A percentile compares a stretch with the other conserved stretches of the same genome.
Evolutionary conservation across 2,797 vertebrate genomes (phyloP).

Genomic region (Agapornis canus): DNA sequence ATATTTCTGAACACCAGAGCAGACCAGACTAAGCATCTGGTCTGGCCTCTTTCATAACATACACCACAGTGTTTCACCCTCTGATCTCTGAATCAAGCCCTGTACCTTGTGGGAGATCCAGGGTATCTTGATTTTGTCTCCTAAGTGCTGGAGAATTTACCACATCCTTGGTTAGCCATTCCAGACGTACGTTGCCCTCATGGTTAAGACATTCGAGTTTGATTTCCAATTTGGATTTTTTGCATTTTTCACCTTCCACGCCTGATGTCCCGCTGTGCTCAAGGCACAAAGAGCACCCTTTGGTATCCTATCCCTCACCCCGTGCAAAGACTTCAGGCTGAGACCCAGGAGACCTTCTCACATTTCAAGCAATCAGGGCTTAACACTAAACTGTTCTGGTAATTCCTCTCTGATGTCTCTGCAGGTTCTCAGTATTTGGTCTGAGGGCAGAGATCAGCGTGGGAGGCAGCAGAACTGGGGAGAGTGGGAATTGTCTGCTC

Average conservation of each 20-base stretch:
- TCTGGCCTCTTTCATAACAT: slow-evolving; percentile 4
- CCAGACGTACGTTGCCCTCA: background rate
- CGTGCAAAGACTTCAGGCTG: background rate
- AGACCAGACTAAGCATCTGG: slow-evolving; percentile 34
- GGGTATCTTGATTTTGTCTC: background rate
- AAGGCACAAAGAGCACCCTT: background rate
- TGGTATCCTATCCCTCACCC: background rate
- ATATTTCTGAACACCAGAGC: slow-evolving; percentile 18
- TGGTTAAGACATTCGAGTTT: background rate
- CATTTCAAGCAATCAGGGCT: background rate
- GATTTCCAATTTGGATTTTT: background rate
- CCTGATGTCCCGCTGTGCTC: background rate
- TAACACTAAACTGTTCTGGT: background rate
- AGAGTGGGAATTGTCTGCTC: background rate
- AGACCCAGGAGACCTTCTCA: background rate
- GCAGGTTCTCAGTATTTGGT: background rate
- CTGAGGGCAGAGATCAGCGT: background rate
- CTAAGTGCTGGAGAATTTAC: slow-evolving; percentile 8
- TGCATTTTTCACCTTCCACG: background rate
- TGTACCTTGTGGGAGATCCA: background rate
- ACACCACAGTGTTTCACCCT: background rate
- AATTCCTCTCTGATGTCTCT: background rate
- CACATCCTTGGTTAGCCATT: slow-evolving; percentile 21
- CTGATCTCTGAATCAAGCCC: slow-evolving; percentile 2
- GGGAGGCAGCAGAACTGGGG: background rate